A percentile compares a stretch with the other conserved stretches of the same genome.
These are phyloP conservation scores for Eumaeus atala DNA, from an alignment of 1,140 invertebrate genomes.

Conservation along the genomic window DNA sequence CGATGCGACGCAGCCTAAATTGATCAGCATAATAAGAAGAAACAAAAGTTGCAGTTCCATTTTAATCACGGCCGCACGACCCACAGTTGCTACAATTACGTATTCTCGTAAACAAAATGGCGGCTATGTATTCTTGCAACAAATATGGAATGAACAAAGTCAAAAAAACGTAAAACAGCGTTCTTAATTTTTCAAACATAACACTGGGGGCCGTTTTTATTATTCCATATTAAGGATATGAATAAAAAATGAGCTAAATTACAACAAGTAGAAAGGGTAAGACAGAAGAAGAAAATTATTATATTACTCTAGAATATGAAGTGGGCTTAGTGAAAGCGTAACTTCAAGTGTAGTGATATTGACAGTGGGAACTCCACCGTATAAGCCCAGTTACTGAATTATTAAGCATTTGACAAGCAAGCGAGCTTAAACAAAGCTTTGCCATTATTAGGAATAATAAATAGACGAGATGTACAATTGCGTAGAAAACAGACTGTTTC, in stretches of 20 bases:
- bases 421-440: conserved; percentile 25
- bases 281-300: not conserved
- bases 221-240: too few species aligned
- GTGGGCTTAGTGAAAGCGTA: not conserved
- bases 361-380: conserved; percentile 21
- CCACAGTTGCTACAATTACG: conserved; percentile 38
- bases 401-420: conserved; percentile 18
- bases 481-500: not conserved
- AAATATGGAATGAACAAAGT: conserved; percentile 54
- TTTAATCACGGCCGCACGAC: conserved; percentile 25
- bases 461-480: conserved; percentile 14
- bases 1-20: conserved; percentile 42
- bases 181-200: conserved; percentile 59
- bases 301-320: not conserved
- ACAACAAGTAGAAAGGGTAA: too few species aligned
- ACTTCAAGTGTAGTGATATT: conserved; percentile 6
- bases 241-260: too few species aligned
- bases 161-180: conserved; percentile 52
- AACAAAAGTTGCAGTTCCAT: conserved; percentile 40
- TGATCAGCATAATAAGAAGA: conserved; percentile 41
- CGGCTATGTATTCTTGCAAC: conserved; percentile 58
- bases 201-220: not conserved
- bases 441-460: conserved; percentile 18
- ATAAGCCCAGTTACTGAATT: conserved; percentile 16
- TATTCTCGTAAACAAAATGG: conserved; percentile 53